Conservation (phyloP, 2,797 vertebrate genomes). For the Pipistrellus pipistrellus region DNA sequence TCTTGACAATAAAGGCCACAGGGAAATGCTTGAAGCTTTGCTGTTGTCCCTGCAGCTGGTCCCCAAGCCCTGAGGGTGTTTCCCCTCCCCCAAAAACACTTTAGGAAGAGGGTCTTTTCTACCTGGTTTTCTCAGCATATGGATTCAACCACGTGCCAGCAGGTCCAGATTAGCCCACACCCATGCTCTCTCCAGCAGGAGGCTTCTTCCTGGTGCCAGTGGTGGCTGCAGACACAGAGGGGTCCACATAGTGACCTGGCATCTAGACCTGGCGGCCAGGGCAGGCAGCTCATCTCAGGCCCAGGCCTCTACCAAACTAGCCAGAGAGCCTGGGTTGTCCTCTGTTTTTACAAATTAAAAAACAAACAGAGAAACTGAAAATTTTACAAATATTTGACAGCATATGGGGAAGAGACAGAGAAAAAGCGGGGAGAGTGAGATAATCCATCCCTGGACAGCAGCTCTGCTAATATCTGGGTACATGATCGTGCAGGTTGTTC, state of each 20-base stretch:
- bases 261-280: fast-evolving
- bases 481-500: fast-evolving
- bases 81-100: neutral
- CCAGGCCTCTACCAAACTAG: neutral
- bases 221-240: neutral
- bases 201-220: fast-evolving
- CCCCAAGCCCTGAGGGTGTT: neutral
- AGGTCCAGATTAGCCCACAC: fast-evolving
- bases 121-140: neutral
- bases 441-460: no score
- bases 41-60: neutral
- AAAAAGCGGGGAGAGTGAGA: neutral
- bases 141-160: fast-evolving
- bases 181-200: fast-evolving
- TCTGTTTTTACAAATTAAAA: neutral
- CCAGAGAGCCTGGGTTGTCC: neutral
- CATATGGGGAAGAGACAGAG: neutral
- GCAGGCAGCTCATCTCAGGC: no score
- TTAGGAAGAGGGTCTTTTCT: neutral
- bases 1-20: neutral
- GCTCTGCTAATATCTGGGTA: fast-evolving
- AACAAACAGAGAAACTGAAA: neutral
- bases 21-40: fast-evolving
- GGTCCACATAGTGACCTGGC: fast-evolving
- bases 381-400: neutral